Percentiles rank a stretch among this genome's conserved stretches.
phyloP scores from a whole-genome alignment of 2,888 invertebrate species.

The Lysandra bellargus region DNA sequence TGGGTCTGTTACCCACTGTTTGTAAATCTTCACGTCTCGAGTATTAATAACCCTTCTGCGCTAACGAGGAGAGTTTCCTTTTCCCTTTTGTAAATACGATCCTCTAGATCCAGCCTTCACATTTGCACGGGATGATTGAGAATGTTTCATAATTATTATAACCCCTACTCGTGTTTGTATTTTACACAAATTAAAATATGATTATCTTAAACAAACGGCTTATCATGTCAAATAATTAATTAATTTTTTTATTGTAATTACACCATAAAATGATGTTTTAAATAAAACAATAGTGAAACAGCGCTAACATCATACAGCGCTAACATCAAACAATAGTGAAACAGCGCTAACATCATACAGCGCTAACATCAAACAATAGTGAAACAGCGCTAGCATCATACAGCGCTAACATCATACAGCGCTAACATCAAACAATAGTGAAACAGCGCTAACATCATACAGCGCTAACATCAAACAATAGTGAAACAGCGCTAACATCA shows the following conservation, averaged over 20 bases:
- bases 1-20: background rate
- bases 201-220: too few relatives aligned
- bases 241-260: too few relatives aligned
- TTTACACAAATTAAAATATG: background rate
- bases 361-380: too few relatives aligned
- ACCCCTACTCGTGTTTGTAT: background rate
- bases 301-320: too few relatives aligned
- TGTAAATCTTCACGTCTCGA: background rate
- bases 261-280: background rate
- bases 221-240: too few relatives aligned
- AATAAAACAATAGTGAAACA: background rate
- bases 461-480: too few relatives aligned
- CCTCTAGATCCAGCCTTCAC: background rate
- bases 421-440: too few relatives aligned
- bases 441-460: background rate
- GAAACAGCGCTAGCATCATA: background rate
- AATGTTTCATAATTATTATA: background rate
- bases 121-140: background rate
- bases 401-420: background rate
- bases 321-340: too few relatives aligned
- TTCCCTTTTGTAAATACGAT: constrained; percentile 1
- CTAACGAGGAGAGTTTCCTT: constrained; percentile 7
- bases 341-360: background rate
- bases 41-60: constrained; percentile 8
- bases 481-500: background rate